Evolutionary conservation across 2,113 vertebrate genomes (phyloP).

Genomic region (Apodemus sylvaticus): DNA sequence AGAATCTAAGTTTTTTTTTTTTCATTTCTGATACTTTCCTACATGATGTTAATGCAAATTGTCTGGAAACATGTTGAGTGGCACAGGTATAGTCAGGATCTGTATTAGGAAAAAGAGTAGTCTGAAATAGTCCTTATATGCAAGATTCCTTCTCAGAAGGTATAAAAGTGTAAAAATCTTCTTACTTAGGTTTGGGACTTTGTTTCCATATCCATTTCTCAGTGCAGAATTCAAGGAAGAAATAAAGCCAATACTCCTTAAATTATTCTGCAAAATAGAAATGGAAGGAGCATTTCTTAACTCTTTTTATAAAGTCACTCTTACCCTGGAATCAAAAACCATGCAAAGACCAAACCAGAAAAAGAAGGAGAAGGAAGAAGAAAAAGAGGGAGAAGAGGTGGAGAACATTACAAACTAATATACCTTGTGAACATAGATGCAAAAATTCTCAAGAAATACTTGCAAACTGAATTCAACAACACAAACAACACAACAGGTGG

Average conservation of each 20-base stretch:
- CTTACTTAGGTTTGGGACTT: not conserved
- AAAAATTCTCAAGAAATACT: not conserved
- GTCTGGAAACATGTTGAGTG: constrained; percentile 24
- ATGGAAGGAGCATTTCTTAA: not conserved
- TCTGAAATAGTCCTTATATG: not conserved
- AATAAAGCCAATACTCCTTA: not conserved
- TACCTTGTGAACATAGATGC: not conserved
- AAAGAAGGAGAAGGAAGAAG: not conserved
- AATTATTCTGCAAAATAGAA: not conserved
- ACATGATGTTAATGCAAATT: not conserved
- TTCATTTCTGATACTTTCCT: not conserved
- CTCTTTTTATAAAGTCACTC: not conserved
- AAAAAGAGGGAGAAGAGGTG: not conserved
- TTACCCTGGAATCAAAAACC: not conserved
- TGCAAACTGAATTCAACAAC: not conserved
- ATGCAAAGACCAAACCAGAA: not conserved
- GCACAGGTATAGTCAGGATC: not conserved
- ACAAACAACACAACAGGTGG: not conserved
- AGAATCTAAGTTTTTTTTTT: not conserved
- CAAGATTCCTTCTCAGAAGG: not conserved
- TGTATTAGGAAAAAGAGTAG: not conserved
- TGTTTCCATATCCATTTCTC: not conserved
- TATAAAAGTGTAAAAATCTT: not conserved
- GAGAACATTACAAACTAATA: not conserved
- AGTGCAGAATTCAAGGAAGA: not conserved